Evolutionary conservation across 1,140 invertebrate species (phyloP), one percentile per base, ranked within the genome.

Genomic region (Orius insidiosus): DNA sequence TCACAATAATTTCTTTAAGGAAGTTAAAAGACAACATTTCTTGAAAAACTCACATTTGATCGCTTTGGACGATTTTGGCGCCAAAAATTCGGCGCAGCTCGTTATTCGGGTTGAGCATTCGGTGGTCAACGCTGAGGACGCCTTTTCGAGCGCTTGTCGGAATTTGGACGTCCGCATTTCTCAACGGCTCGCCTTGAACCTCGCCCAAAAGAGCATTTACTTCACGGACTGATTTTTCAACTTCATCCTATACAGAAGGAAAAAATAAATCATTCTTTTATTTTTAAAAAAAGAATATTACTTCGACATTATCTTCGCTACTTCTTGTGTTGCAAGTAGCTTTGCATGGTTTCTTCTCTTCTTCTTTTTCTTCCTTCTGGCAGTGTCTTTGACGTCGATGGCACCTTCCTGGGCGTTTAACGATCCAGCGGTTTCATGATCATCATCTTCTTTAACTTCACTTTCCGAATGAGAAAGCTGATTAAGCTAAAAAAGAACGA

Each of bases 81-180:
- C 87, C 86, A 71, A 92, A 92, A 54, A 86, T 81, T 56, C 74
- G 74, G 48, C 76, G 80, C 50, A 90, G 64, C 65, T 93, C 88
- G 65, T 85, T 83, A 45, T 79, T 77, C 24, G 78, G 71, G 66
- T 87, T 88, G 3, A 93, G 63, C 62, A 85, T 67, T 58, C 80
- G 84, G 44, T 72, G 66, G 40, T 85, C 75, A 2, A 85, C 64
- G 19, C 56, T 63, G 7, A 86, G 56, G 31, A 76, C 59, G 44
- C 65, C 61, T 45, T 74, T 70, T 10, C 48, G 53, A 2, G 47
- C 44, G 47, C 46, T 24, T 8, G 52, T 5, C 34, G 45, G 11
- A 10, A 35, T n/a, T 51, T 19, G 39, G 38, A 50, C 32, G 46
- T 33, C 16, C 2, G 18, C 6, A 11, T 13, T 24, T 2, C 45